phyloP scores from a whole-genome alignment of 2,888 invertebrate genomes.

The Beris chalybata region DNA sequence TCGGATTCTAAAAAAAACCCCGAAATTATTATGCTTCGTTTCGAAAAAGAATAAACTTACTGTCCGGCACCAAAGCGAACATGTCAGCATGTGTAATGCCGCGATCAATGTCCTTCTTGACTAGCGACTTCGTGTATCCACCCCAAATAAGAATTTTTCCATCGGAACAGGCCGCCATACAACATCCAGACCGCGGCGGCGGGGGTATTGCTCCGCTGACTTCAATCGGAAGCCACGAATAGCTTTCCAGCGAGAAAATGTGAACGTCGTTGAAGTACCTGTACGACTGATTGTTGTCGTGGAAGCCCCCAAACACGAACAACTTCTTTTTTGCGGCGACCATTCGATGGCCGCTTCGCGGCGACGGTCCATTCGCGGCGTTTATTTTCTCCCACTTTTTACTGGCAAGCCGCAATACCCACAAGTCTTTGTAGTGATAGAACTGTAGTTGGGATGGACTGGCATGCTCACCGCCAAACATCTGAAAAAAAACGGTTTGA shows the following conservation, averaged over 20 bases:
- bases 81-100: constrained; percentile 73
- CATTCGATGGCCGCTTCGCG: constrained; percentile 90
- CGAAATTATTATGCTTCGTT: constrained; percentile 2
- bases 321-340: constrained; percentile 74
- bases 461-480: constrained; percentile 91
- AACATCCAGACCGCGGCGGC: constrained; percentile 78
- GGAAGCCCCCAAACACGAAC: constrained; percentile 88
- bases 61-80: constrained; percentile 66
- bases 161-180: constrained; percentile 57
- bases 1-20: constrained; percentile 60
- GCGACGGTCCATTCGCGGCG: constrained; percentile 75
- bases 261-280: constrained; percentile 88
- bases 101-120: constrained; percentile 75
- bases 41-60: constrained; percentile 55
- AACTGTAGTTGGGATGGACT: constrained; percentile 90
- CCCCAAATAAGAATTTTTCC: constrained; percentile 72
- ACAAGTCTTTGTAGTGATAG: constrained; percentile 89
- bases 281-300: constrained; percentile 83
- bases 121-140: constrained; percentile 73
- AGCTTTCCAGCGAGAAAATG: constrained; percentile 76
- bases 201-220: constrained; percentile 67
- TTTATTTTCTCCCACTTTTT: constrained; percentile 85
- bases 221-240: constrained; percentile 75
- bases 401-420: constrained; percentile 76
- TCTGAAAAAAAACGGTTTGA: constrained; percentile 41